Evolutionary conservation across 2,888 invertebrate species (phyloP), one percentile per base, ranked within the genome.

Genomic region (Drosophila affinis): DNA sequence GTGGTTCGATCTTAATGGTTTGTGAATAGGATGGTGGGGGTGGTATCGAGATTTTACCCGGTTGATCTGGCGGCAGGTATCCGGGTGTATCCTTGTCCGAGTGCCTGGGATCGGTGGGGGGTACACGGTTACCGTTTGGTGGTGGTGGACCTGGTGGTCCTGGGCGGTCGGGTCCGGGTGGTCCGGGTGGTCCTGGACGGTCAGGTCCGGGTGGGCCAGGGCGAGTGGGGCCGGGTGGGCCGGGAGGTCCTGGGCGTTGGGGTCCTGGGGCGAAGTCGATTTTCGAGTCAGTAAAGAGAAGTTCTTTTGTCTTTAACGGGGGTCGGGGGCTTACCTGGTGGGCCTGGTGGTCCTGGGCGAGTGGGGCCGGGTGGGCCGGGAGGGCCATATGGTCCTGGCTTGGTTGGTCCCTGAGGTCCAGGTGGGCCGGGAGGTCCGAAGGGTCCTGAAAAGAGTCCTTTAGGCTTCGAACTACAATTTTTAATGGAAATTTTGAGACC

Each of bases 51-150:
- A 82, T 83, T 83, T 90, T 91, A 93, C 93, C 93, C 76, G 93
- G 92, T 53, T 94, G 93, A 54, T 93, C 93, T 57, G 90, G 90
- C 76, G 89, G 91, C 84, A 91, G 81, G 59, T 91, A 91, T 76
- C 91, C 92, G 47, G 85, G 88, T 52, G 90, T 90, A 29, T 88
- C 74, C 76, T 88, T 83, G 39, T 90, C 72, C 62, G 91, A 91
- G 44, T 90, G 78, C 61, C 89, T 80, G 9, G 91, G 91, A 78
- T 89, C 86, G n/a, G 60, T 69, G 18, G 86, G 62, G 18, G 63
- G 55, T 29, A 72, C 75, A 51, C 51, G 57, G 62, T 54, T n/a
- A 2, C n/a, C n/a, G 39, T 39, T 39, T 39, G 39, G 39, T 73
- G 17, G 84, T 84, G 47, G 60, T 14, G 49, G 55, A 6, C 75